A percentile compares a stretch with the other conserved stretches of the same genome.
Evolutionary conservation across 2,113 vertebrate genomes (phyloP).

Genomic region (Castor canadensis): DNA sequence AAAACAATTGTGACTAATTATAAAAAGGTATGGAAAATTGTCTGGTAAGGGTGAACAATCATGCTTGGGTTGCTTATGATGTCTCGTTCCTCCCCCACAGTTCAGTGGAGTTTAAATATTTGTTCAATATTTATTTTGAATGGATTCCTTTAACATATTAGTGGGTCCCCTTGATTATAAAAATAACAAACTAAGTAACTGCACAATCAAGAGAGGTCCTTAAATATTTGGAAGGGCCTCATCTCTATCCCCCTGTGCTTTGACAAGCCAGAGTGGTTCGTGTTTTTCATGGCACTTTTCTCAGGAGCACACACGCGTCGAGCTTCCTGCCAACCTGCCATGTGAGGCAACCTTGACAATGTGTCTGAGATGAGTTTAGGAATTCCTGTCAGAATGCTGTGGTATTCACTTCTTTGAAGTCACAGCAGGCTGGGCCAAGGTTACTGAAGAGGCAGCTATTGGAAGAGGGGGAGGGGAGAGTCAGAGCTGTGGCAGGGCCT

Average conservation of each 20-base stretch:
- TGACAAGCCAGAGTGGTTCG: neutral
- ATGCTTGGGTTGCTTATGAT: neutral
- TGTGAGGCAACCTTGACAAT: neutral
- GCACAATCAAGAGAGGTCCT: conserved; percentile 43
- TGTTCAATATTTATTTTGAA: conserved; percentile 67
- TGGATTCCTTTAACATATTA: conserved; percentile 68
- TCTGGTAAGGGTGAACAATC: neutral
- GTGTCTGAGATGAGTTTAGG: neutral
- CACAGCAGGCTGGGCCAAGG: fast-evolving
- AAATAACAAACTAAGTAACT: conserved; percentile 66
- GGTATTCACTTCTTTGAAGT: neutral
- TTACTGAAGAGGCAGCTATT: neutral
- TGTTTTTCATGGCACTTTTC: neutral
- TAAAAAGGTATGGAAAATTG: neutral
- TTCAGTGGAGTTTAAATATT: conserved; percentile 35
- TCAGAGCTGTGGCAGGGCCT: neutral
- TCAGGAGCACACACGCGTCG: fast-evolving
- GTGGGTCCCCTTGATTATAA: conserved; percentile 61
- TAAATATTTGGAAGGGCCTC: neutral
- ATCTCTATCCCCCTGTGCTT: neutral
- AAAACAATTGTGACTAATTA: conserved; percentile 34
- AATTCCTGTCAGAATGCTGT: neutral
- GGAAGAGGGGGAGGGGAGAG: neutral
- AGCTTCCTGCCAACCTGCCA: neutral
- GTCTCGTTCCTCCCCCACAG: neutral